Evolutionary conservation across 2,888 invertebrate species (phyloP).

Genomic region (Mongoloraphidia duomilia): DNA sequence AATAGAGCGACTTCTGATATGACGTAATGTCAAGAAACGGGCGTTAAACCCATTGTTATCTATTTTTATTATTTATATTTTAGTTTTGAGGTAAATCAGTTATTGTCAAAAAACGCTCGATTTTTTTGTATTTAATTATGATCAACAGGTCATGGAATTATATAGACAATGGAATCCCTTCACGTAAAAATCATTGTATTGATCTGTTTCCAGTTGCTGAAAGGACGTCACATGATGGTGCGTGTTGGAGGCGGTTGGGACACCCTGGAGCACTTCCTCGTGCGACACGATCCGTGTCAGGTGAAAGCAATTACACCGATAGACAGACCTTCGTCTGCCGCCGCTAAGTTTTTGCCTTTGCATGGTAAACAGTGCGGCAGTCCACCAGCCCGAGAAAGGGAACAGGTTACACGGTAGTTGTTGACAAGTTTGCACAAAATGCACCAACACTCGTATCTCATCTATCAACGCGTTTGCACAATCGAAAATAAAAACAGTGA

Average conservation of each 20-base stretch:
- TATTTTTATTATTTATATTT: too few relatives aligned
- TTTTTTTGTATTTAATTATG: too few relatives aligned
- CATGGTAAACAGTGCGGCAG: constrained; percentile 54
- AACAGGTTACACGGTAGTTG: constrained; percentile 32
- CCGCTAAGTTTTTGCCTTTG: constrained; percentile 45
- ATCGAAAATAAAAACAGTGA: too few relatives aligned
- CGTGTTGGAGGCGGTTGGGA: constrained; percentile 91
- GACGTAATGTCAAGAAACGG: too few relatives aligned
- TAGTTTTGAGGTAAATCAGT: too few relatives aligned
- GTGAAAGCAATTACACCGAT: constrained; percentile 29
- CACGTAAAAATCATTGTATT: too few relatives aligned
- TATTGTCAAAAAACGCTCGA: too few relatives aligned
- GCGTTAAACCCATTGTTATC: too few relatives aligned
- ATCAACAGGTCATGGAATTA: too few relatives aligned
- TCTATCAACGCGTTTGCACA: not conserved
- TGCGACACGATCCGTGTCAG: constrained; percentile 78
- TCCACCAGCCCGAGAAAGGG: constrained; percentile 45
- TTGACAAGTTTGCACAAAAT: constrained; percentile 5
- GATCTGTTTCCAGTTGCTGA: constrained; percentile 50
- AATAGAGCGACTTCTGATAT: too few relatives aligned
- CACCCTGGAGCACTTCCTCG: constrained; percentile 81
- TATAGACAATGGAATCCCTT: too few relatives aligned
- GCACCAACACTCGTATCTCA: not conserved
- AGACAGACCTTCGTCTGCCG: constrained; percentile 23
- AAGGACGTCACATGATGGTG: constrained; percentile 91